Base-by-base conservation (phyloP, 2,888 invertebrate species). In the Orgyia antiqua region DNA sequence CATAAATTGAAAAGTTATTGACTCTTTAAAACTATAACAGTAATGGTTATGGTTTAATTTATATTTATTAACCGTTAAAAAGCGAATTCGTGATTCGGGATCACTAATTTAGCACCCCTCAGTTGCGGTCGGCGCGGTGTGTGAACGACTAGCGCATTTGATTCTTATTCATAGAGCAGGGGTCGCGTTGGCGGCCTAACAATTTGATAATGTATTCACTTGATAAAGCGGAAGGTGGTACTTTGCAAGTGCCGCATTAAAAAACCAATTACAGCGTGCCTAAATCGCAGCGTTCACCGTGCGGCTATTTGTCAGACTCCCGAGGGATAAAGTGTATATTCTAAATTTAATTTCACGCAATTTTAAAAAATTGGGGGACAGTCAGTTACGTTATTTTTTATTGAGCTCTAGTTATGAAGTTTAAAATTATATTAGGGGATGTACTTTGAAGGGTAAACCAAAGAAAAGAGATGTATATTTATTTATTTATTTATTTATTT, bases 161-260 rank as follows among this genome's bases (percentile, higher is more conserved):
- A 83, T 82, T 83, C 79, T 82, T 82, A 83, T 83, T 83, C 79
- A 82, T 80, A 56, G 72, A 58, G 55, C 58, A 52, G 66, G 76
- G 75, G 68, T 58, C 59, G 67, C 46, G 49, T 49, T 68, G 74
- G 69, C 78, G 66, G 61, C 71, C 75, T 74, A 79, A 84, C 83
- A 80, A 83, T 82, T 86, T 86, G 84, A 83, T 86, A 86, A 86
- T 84, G 78, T 83, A 86, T 86, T 84, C 86, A 82, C 83, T 86
- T 79, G 78, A 84, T 86, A 84, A 77, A 79, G 78, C 75, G 79
- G 76, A 82, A 80, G 83, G 74, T 74, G 76, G 79, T 83, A 84
- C 82, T 80, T 76, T 70, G 76, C 80, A 71, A 72, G 69, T 69
- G 61, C 70, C 69, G 82, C 75, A 84, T 84, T 86, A 86, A 86